Percentiles rank a stretch among this genome's conserved stretches.
Conservation (phyloP, 2,113 vertebrate genomes). For the Chiloscyllium plagiosum region DNA sequence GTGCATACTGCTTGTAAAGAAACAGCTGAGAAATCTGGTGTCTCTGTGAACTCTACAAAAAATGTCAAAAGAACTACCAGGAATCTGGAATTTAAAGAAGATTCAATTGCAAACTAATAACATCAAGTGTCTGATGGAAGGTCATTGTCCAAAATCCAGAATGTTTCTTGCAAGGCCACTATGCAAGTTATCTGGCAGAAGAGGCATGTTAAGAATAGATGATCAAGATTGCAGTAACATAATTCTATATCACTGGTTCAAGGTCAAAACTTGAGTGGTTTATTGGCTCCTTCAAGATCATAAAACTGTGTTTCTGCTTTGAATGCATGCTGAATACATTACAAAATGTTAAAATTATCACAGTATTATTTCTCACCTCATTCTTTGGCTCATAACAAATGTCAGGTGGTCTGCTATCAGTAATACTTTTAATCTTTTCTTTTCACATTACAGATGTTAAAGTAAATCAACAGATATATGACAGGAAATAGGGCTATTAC, state of each 20-base stretch:
- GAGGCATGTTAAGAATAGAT: not conserved
- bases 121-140: not conserved
- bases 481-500: not conserved
- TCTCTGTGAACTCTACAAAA: not conserved
- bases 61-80: not conserved
- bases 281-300: not conserved
- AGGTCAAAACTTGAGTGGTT: not conserved
- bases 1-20: not conserved
- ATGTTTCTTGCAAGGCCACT: not conserved
- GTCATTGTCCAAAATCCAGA: not conserved
- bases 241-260: not conserved
- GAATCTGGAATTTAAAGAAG: not conserved
- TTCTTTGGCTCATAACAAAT: not conserved
- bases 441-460: not conserved
- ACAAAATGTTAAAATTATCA: not conserved
- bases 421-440: not conserved
- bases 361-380: not conserved
- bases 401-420: not conserved
- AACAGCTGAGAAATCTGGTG: not conserved
- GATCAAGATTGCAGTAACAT: not conserved
- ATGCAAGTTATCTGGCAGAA: not conserved
- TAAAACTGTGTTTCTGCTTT: not conserved
- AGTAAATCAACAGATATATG: not conserved
- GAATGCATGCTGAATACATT: not conserved
- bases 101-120: not conserved